Evolutionary conservation across 2,888 invertebrate species (phyloP), one percentile per base, ranked within the genome.

Genomic region (Epistrophe grossulariae): DNA sequence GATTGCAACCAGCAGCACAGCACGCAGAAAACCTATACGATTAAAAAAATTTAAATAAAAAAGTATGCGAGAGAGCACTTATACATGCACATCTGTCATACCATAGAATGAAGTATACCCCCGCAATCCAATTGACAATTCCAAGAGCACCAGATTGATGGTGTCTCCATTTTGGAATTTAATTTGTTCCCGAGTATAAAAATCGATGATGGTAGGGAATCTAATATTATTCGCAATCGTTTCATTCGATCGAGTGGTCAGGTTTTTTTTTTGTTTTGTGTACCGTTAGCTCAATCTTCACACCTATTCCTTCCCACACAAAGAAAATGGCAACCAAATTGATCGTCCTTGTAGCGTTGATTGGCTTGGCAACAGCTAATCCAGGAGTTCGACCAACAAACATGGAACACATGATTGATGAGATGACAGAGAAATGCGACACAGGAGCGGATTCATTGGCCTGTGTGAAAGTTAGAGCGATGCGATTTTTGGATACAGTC

Each of bases 391-490:
- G 95, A 90, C 93, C 94, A 85, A 95, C 94, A 68, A 94, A 95
- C 89, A 94, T 97, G 94, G 96, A 96, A 90, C 94, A 94, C 73
- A 94, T 96, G 93, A 95, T 97, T 64, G 96, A 96, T 90, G 96
- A 96, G 93, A 96, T 96, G 94, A 95, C 95, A 91, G 94, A 94
- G 77, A 95, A 96, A 91, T 97, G 97, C 92, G 94, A 95, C 52
- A 95, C 95, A 90, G 96, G 96, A 89, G 95, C 95, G 89, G 97
- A 97, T 92, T 95, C 96, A 24, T 94, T 97, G 79, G 95, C 97
- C 88, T 97, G 97, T 93, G 95, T 97, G 93, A 97, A 97, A 93
- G 96, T 95, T 94, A 96, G 96, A 92, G 96, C 97, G 88, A 95
- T 97, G 94, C 95, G 95, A 88, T 94, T 97, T 89, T 93, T 97